phyloP scores from a whole-genome alignment of 2,888 invertebrate species.

The Tipula vernalis region DNA sequence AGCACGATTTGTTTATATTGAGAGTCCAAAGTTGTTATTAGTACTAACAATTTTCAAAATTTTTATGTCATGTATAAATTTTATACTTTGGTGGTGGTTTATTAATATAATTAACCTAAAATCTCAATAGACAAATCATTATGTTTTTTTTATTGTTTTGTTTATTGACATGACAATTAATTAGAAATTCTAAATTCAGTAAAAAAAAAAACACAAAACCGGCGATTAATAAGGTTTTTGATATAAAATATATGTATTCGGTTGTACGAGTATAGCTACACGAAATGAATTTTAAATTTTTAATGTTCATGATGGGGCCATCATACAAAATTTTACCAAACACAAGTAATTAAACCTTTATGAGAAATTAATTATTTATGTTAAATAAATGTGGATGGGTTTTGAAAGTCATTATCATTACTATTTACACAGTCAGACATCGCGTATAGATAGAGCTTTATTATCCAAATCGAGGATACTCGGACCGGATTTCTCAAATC shows the following conservation, averaged over 20 bases:
- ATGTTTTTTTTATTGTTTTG: not conserved
- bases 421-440: too few relatives aligned
- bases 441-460: too few relatives aligned
- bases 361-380: not conserved
- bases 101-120: not conserved
- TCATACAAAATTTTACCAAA: not conserved
- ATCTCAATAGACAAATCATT: not conserved
- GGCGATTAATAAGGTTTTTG: not conserved
- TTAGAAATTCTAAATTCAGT: not conserved
- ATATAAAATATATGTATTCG: not conserved
- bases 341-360: not conserved
- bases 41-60: not conserved
- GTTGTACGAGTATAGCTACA: not conserved
- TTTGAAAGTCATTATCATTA: not conserved
- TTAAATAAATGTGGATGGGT: not conserved
- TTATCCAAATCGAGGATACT: too few relatives aligned
- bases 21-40: not conserved
- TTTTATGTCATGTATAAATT: not conserved
- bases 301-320: not conserved
- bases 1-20: not conserved
- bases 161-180: not conserved
- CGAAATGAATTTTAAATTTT: not conserved
- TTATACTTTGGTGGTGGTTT: not conserved
- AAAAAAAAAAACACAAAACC: not conserved
- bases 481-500: too few relatives aligned